A percentile compares a stretch with the other conserved stretches of the same genome.
Evolutionary conservation across 2,797 vertebrate species (phyloP).

Genomic region (Poecilia picta): DNA sequence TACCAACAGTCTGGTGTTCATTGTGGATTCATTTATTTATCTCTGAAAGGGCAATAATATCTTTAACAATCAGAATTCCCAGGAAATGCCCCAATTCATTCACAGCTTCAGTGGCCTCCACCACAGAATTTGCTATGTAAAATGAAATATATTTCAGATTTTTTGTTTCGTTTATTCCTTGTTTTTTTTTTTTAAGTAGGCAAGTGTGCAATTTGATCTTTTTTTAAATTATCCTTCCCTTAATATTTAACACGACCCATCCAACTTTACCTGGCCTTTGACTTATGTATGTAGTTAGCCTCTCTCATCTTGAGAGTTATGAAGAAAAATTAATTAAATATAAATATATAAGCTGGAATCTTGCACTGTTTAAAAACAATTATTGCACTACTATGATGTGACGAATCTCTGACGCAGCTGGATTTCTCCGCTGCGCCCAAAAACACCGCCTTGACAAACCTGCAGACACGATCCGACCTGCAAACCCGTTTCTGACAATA

Average conservation of each 20-base stretch:
- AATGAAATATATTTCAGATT: neutral
- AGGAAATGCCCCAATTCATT: neutral
- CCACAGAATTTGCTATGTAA: neutral
- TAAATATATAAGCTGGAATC: neutral
- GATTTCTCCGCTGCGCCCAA: neutral
- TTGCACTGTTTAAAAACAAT: neutral
- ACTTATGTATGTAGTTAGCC: neutral
- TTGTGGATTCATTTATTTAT: neutral
- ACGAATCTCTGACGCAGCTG: neutral
- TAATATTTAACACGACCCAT: neutral
- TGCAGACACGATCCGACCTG: neutral
- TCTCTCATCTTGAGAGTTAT: neutral
- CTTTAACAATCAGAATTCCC: neutral
- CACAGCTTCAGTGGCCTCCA: neutral
- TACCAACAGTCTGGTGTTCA: constrained; percentile 1
- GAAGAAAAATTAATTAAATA: neutral
- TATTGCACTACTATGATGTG: neutral
- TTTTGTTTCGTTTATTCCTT: neutral
- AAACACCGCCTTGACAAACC: neutral
- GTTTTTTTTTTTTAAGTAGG: neutral
- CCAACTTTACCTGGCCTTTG: neutral
- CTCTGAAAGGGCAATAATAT: neutral
- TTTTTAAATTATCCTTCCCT: neutral
- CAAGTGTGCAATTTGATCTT: neutral
- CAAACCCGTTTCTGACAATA: neutral